Evolutionary conservation across 92 coral and sea anemone species (phyloP).

Genomic region (Phenganax stokvisi): DNA sequence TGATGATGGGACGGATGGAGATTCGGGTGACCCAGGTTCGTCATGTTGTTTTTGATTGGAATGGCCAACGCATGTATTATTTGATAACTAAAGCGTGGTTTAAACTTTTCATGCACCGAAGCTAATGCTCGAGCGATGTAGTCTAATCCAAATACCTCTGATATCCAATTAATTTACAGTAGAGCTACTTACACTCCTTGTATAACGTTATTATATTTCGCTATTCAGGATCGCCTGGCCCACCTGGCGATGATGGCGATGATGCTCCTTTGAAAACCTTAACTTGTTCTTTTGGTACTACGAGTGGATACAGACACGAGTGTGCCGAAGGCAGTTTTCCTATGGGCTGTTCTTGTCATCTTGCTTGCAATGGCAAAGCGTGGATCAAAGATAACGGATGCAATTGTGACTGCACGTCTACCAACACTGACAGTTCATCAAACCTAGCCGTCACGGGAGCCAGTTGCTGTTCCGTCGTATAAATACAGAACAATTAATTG

Average conservation of each 20-base stretch:
- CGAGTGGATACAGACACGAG: conserved; percentile 8
- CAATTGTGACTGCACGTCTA: conserved; percentile 27
- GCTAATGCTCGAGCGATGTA: too few species aligned
- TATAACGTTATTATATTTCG: background rate
- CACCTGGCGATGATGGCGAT: background rate
- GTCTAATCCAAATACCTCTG: too few species aligned
- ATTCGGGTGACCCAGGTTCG: background rate
- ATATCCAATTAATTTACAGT: too few species aligned
- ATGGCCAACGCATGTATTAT: background rate
- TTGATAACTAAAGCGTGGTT: too few species aligned
- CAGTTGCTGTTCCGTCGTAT: conserved; percentile 19
- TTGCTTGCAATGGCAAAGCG: conserved; percentile 30
- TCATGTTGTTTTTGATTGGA: background rate
- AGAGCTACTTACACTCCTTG: too few species aligned
- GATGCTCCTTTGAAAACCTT: conserved; percentile 11
- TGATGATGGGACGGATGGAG: conserved; percentile 13
- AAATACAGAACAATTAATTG: background rate
- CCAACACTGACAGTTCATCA: background rate
- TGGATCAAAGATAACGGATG: conserved; percentile 32
- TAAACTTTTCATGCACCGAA: too few species aligned
- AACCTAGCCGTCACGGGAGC: conserved; percentile 24
- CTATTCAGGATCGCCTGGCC: conserved; percentile 1
- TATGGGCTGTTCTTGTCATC: conserved; percentile 33
- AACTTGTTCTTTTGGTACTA: conserved; percentile 1
- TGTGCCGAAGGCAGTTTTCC: conserved; percentile 7